Base-by-base conservation (phyloP, 2,888 invertebrate species). In the Saturnia japonica region DNA sequence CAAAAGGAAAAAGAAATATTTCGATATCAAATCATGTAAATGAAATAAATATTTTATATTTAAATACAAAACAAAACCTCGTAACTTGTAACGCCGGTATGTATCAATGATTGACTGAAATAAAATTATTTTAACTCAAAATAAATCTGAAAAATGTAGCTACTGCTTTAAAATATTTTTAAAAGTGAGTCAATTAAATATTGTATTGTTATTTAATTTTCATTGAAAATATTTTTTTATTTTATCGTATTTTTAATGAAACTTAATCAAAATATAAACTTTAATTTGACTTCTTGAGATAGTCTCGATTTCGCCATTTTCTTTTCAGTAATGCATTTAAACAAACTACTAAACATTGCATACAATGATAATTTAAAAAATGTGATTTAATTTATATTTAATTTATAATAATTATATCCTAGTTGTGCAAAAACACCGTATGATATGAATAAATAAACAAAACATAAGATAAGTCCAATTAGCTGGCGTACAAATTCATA, bases 401-500 rank as follows among this genome's bases (percentile, higher is more conserved):
- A 54, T 8, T 54, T 22, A 54, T 54, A 19, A 19, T 22, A 54
- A 54, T 7, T 11, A 54, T 22, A 54, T 54, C 22, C 54, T 9
- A 22, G 54, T 54, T 54, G 11, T 54, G 22, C 22, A 54, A 54
- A n/a, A 22, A 11, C 22, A 54, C 19, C 54, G 4, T 22, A 1
- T 54, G 11, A 54, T 54, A 54, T 22, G 22, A n/a, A 25, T 4
- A 34, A 62, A 34, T 64, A 64, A n/a, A 34, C 64, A 64, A 43
- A 8, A 28, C 25, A 62, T n/a, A 66, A 54, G 40, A 14, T 51
- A 12, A 67, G 47, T 47, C 34, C 60, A 42, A 67, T 54, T 70
- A 70, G 54, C 19, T 28, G 54, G 12, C 34, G 25, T 28, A 57
- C 54, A 70, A n/a, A 51, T 51, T 67, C 42, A 67, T 70, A 22